Evolutionary conservation across 2,113 vertebrate genomes (phyloP), one percentile per base, ranked within the genome.

Genomic region (Haliaeetus leucogaster): DNA sequence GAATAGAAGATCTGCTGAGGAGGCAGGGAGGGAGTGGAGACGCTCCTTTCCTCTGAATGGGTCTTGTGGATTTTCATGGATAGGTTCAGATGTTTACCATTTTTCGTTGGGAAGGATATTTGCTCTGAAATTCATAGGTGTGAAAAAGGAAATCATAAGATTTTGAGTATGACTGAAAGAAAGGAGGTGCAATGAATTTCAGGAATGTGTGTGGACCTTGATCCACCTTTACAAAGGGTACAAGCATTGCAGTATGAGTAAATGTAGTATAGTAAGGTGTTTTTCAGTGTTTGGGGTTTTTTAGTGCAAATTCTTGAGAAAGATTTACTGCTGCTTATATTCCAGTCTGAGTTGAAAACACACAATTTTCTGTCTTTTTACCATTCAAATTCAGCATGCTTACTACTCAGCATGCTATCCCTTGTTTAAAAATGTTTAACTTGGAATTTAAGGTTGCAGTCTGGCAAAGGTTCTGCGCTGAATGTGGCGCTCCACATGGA

Each of bases 31-130:
- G 14, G 59, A 68, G 11, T 0, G 0, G 47, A 71, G 32, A 47
- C 0, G 0, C 30, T 65, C 16, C 36, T 74, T 82, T 73, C 26
- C 27, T 42, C n/a, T 48, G 32, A 55, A 8, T 0, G 0, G 16
- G 18, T 52, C 61, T 45, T 34, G 30, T 32, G 36, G 59, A 22
- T 63, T 71, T 67, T 59, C 55, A 3, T 27, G 25, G 59, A 50
- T 32, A 45, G 36, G 23, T 62, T 92, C 71, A 73, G 34, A 21
- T 52, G 63, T 16, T 95, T 68, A 38, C 53, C n/a, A 50, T 62
- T 67, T 32, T 65, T 7, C 11, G 5, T 15, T 50, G 32, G 14
- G 38, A 72, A 32, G 7, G 16, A 12, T 66, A 56, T 48, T 72
- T 80, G 4, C 62, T 86, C 10, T 56, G 43, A 42, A 50, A 43